Conservation (phyloP, 2,797 vertebrate genomes). For the Pseudochirops cupreus region DNA sequence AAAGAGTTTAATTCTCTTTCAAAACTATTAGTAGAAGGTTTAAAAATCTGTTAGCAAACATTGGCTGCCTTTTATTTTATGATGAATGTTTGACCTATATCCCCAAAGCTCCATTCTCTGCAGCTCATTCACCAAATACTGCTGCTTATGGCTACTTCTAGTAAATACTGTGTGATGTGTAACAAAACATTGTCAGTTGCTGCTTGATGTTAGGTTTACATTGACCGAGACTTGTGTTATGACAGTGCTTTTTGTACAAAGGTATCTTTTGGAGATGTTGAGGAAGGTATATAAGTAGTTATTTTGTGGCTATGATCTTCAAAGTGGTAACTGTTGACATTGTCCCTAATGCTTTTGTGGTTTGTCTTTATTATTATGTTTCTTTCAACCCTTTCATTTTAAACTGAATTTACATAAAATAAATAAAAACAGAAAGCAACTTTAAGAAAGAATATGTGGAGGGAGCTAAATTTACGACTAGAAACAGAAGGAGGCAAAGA, state of each 20-base stretch:
- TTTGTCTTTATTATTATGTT: slow-evolving; percentile 72
- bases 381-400: slow-evolving; percentile 77
- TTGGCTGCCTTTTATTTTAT: slow-evolving; percentile 3
- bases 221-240: slow-evolving; percentile 68
- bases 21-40: slow-evolving; percentile 14
- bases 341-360: slow-evolving; percentile 79
- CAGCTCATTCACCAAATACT: slow-evolving; percentile 62
- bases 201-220: slow-evolving; percentile 74
- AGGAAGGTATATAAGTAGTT: slow-evolving; percentile 55
- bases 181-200: slow-evolving; percentile 64
- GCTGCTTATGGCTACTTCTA: slow-evolving; percentile 65
- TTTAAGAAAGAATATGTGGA: slow-evolving; percentile 11
- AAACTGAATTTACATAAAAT: slow-evolving; percentile 78
- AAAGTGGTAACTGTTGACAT: slow-evolving; percentile 31
- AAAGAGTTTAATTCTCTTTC: slow-evolving; percentile 36
- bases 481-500: background rate
- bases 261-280: slow-evolving; percentile 63
- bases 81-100: slow-evolving; percentile 26
- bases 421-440: slow-evolving; percentile 82
- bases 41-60: slow-evolving; percentile 45
- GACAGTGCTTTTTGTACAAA: slow-evolving; percentile 50
- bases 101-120: slow-evolving; percentile 61
- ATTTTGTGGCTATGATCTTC: slow-evolving; percentile 69
- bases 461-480: background rate
- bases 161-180: slow-evolving; percentile 58